Evolutionary conservation across 2,113 vertebrate species (phyloP).

Genomic region (Thryonomys swinderianus): DNA sequence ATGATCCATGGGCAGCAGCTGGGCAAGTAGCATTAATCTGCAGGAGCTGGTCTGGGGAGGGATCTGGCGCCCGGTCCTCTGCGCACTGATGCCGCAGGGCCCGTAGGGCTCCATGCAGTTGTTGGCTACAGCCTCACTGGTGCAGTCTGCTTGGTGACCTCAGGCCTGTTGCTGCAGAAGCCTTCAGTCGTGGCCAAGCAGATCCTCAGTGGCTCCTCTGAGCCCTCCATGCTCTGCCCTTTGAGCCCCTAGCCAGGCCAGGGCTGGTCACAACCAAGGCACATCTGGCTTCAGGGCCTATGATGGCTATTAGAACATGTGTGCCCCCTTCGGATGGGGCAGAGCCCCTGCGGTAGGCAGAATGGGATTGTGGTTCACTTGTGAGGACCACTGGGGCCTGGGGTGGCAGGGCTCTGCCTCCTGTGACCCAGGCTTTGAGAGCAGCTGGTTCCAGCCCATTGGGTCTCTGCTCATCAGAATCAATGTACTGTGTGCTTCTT

Average conservation of each 20-base stretch:
- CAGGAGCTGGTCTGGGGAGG: neutral
- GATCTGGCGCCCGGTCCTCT: neutral
- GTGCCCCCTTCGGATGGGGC: neutral
- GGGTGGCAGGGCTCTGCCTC: neutral
- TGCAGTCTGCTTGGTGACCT: neutral
- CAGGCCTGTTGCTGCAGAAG: neutral
- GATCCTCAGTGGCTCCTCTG: too few relatives aligned
- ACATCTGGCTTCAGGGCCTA: neutral
- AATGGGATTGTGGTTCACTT: neutral
- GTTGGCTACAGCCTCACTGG: neutral
- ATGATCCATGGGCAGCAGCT: slow-evolving; percentile 83
- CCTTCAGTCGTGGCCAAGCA: too few relatives aligned
- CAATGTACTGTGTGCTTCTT: neutral
- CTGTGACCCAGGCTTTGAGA: neutral
- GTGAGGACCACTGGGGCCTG: too few relatives aligned
- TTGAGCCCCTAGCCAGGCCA: accelerated
- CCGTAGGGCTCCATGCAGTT: neutral
- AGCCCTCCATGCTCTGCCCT: too few relatives aligned
- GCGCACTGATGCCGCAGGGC: neutral
- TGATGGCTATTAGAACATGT: accelerated
- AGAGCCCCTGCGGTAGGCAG: neutral
- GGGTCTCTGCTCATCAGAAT: neutral
- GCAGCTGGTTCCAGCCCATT: neutral
- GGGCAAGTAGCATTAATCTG: slow-evolving; percentile 79
- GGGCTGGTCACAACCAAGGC: neutral